These are phyloP conservation scores for Octodon degus DNA, from an alignment of 2,113 vertebrate genomes.

Conservation along the genomic window DNA sequence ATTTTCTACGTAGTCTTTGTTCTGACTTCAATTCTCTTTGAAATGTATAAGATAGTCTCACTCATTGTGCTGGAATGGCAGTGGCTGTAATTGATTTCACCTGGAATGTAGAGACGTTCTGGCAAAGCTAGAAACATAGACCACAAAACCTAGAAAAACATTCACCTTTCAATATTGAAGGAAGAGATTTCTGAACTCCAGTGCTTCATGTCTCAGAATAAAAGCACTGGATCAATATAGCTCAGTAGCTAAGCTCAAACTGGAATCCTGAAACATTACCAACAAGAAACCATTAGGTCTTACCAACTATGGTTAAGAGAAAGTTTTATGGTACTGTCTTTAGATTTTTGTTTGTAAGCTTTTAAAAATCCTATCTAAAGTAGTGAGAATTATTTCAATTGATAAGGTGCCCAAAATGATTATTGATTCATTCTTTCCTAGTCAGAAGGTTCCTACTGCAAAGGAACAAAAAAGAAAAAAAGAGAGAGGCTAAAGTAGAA, in stretches of 20 bases:
- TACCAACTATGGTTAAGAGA: neutral
- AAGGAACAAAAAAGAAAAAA: neutral
- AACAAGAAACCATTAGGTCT: neutral
- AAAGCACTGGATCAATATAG: slow-evolving; percentile 12
- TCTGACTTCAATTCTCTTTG: slow-evolving; percentile 21
- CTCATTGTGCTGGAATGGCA: neutral
- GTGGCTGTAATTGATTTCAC: slow-evolving; percentile 33
- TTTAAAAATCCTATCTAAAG: slow-evolving; percentile 45
- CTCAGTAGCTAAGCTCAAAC: slow-evolving; percentile 11
- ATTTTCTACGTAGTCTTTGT: neutral
- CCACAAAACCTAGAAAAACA: slow-evolving; percentile 48
- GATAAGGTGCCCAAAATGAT: neutral
- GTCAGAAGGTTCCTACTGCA: neutral
- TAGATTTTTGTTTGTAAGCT: neutral
- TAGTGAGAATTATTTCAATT: slow-evolving; percentile 27
- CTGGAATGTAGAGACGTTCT: neutral
- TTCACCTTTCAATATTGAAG: slow-evolving; percentile 40
- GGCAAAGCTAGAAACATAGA: slow-evolving; percentile 38
- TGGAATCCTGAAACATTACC: slow-evolving; percentile 8
- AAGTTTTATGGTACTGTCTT: neutral
- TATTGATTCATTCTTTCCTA: slow-evolving; percentile 27
- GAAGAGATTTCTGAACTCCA: slow-evolving; percentile 53
- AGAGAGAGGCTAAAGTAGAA: no score
- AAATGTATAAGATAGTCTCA: slow-evolving; percentile 10
- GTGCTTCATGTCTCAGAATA: neutral